Evolutionary conservation across 1,140 invertebrate species (phyloP).

Genomic region (Brachionus manjavacas): DNA sequence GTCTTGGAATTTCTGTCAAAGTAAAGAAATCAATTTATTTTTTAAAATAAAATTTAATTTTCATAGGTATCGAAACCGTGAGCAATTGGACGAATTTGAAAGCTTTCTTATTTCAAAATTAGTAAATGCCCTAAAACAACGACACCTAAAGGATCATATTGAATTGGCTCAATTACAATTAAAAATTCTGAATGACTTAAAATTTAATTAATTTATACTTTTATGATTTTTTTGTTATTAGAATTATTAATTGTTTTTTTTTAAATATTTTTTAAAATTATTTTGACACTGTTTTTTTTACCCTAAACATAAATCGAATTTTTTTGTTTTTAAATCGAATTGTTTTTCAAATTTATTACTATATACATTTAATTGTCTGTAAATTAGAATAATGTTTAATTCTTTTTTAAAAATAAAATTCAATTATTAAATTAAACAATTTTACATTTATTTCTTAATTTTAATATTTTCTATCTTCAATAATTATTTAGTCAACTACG

Average conservation of each 20-base stretch:
- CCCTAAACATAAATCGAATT: background rate
- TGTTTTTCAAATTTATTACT: background rate
- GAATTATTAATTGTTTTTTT: conserved; percentile 22
- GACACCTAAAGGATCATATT: conserved; percentile 40
- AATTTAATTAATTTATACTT: background rate
- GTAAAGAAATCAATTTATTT: too few species aligned
- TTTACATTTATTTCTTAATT: too few species aligned
- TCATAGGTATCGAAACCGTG: background rate
- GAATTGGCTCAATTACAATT: conserved; percentile 39
- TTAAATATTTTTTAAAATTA: background rate
- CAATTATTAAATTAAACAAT: background rate
- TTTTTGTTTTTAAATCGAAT: conserved; percentile 10
- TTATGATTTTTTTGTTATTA: background rate
- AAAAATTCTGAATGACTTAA: conserved; percentile 19
- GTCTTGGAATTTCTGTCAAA: conserved; percentile 10
- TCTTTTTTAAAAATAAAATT: background rate
- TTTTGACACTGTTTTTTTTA: background rate
- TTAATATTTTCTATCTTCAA: too few species aligned
- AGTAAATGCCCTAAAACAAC: background rate
- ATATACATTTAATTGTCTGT: background rate
- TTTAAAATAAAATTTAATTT: too few species aligned
- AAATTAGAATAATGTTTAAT: background rate
- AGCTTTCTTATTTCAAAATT: background rate
- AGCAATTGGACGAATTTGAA: conserved; percentile 29
- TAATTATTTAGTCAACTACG: too few species aligned